Conservation (phyloP, 2,888 invertebrate species). For the Eupeodes luniger region DNA sequence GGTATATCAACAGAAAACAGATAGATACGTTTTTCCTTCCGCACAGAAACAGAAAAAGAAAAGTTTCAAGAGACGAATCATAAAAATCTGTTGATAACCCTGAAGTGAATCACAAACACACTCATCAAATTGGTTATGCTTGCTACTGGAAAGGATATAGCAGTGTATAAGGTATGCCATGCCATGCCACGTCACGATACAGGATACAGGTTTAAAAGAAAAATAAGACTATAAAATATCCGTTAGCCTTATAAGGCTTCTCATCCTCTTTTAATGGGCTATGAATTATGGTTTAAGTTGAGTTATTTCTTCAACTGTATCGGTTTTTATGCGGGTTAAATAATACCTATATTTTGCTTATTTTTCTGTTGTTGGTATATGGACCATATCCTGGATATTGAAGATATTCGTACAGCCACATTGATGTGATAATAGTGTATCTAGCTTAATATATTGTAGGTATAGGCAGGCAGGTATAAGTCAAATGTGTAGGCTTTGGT, state of each 20-base stretch:
- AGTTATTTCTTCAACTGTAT: conserved; percentile 29
- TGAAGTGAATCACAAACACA: conserved; percentile 33
- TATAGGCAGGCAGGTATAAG: too few relatives aligned
- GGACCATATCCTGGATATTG: neutral
- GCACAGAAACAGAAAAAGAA: neutral
- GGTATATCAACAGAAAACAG: neutral
- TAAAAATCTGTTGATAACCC: conserved; percentile 46
- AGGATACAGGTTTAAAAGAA: conserved; percentile 19
- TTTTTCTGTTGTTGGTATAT: neutral
- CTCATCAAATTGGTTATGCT: neutral
- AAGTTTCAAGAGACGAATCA: conserved; percentile 33
- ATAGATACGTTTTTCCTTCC: neutral
- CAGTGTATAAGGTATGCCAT: neutral
- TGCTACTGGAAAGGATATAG: neutral
- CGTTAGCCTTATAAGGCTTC: conserved; percentile 17
- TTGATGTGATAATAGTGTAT: neutral
- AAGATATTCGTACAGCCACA: neutral
- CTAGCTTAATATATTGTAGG: neutral
- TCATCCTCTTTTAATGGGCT: conserved; percentile 27
- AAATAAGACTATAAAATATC: conserved; percentile 32
- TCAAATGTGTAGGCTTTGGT: too few relatives aligned
- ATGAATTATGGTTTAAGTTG: conserved; percentile 42
- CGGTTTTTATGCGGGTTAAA: conserved; percentile 4
- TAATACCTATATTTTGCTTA: neutral
- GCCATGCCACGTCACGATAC: neutral